Evolutionary conservation across 2,113 vertebrate species (phyloP).

Genomic region (Seriola quinqueradiata): DNA sequence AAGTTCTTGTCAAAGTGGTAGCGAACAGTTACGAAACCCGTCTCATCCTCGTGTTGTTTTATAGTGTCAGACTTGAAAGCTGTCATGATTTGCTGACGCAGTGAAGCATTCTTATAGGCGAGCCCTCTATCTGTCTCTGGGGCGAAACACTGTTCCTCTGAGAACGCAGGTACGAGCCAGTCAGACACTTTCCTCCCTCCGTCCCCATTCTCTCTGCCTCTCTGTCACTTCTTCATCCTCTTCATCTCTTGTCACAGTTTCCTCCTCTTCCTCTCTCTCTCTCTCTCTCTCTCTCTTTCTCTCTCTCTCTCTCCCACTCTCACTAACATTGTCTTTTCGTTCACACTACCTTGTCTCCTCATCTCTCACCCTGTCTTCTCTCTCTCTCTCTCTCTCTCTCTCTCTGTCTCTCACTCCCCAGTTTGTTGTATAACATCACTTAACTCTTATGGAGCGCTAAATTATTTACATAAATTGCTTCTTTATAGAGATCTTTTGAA

Average conservation of each 20-base stretch:
- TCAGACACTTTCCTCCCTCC: not conserved
- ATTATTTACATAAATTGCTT: conserved; percentile 75
- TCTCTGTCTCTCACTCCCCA: not conserved
- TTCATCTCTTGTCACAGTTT: not conserved
- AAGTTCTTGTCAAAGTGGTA: not conserved
- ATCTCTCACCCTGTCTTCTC: not conserved
- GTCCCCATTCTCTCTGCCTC: conserved; percentile 16
- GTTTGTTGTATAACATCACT: conserved; percentile 74
- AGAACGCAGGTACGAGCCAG: conserved; percentile 41
- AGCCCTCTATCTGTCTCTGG: conserved; percentile 38
- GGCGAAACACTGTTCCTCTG: conserved; percentile 40
- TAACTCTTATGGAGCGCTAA: conserved; percentile 73
- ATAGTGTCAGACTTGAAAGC: conserved; percentile 19
- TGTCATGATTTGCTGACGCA: conserved; percentile 36
- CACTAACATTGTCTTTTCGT: conserved; percentile 7
- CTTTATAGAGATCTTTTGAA: conserved; percentile 72
- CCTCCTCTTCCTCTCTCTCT: not conserved
- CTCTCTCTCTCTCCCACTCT: not conserved
- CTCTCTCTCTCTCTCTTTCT: not conserved
- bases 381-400: not conserved
- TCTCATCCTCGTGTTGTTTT: not conserved
- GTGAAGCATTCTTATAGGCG: conserved; percentile 45
- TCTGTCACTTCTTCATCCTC: conserved; percentile 15
- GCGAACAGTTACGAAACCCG: not conserved
- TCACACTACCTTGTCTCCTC: not conserved